Conservation (phyloP, 1,140 invertebrate genomes). For the Cotesia chilonis region DNA sequence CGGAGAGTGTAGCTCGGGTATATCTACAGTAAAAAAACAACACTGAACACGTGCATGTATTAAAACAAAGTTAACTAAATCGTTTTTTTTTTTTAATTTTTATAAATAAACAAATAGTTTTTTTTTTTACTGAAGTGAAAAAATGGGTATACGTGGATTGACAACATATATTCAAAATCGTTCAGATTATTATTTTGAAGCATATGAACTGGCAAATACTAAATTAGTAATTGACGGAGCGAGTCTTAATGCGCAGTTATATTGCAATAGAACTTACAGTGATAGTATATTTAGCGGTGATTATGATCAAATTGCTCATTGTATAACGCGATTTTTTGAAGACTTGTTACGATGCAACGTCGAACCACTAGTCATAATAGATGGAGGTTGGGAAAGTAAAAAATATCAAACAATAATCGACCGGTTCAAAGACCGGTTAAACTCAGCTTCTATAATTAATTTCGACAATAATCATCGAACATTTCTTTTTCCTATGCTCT, state of each 20-base stretch:
- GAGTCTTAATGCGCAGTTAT: constrained; percentile 79
- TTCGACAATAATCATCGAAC: constrained; percentile 59
- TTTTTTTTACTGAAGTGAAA: constrained; percentile 37
- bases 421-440: constrained; percentile 72
- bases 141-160: constrained; percentile 84
- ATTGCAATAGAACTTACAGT: constrained; percentile 69
- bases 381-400: constrained; percentile 80
- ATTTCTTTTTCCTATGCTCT: constrained; percentile 75
- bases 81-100: background rate
- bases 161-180: constrained; percentile 80
- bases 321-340: constrained; percentile 76
- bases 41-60: background rate
- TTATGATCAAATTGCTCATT: constrained; percentile 78
- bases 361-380: constrained; percentile 80
- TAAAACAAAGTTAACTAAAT: constrained; percentile 12
- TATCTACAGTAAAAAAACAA: no score
- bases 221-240: constrained; percentile 85
- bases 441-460: constrained; percentile 59
- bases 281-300: constrained; percentile 85
- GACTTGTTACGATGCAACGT: constrained; percentile 77
- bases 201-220: constrained; percentile 74
- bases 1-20: no score
- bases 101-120: background rate
- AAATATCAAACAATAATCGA: constrained; percentile 78
- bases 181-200: constrained; percentile 71